Base-by-base conservation (phyloP, 2,888 invertebrate genomes). In the Steinernema carpocapsae region DNA sequence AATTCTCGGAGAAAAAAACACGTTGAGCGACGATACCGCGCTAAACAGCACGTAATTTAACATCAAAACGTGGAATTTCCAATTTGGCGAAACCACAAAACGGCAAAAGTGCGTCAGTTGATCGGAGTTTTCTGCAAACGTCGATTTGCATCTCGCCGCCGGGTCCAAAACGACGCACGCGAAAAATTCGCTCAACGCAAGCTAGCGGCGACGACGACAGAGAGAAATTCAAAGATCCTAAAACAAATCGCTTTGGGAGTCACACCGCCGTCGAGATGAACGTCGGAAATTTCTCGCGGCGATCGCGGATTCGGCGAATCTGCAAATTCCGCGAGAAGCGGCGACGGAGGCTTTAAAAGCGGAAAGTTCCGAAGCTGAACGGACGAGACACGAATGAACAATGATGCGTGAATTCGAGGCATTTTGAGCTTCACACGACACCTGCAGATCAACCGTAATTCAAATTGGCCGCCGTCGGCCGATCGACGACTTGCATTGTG, bases 191-290 rank as follows among this genome's bases (percentile, higher is more conserved):
- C 37, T 37, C 37, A 37, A 37, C 37, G 37, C 37, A 10, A 37
- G 37, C 64, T 29, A 26, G 14, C 64, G 64, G 7, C 64, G 29
- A 26, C 64, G 64, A 26, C 64, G 29, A 64, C 17, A 64, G 37
- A 64, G 32, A 64, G 26, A 64, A 64, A 17, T 26, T 64, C 64
- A 64, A 64, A 56, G 17, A 64, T 26, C 64, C 64, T 64, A 64
- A 64, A 64, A 64, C 64, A 64, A 29, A 32, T 64, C 64, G 64
- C 32, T 64, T 64, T 64, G 64, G 32, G 64, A 64, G 64, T 64
- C 32, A 64, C 29, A 32, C 19, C 64, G 32, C 24, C 14, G 56
- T 24, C 56, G 56, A 56, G 64, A 32, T 29, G 64, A 64, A 64
- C 64, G 17, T 10, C 19, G 64, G 64, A 64, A 64, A 37, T 64